Conservation (phyloP, 1,140 invertebrate genomes). For the Bombus cullumanus region DNA sequence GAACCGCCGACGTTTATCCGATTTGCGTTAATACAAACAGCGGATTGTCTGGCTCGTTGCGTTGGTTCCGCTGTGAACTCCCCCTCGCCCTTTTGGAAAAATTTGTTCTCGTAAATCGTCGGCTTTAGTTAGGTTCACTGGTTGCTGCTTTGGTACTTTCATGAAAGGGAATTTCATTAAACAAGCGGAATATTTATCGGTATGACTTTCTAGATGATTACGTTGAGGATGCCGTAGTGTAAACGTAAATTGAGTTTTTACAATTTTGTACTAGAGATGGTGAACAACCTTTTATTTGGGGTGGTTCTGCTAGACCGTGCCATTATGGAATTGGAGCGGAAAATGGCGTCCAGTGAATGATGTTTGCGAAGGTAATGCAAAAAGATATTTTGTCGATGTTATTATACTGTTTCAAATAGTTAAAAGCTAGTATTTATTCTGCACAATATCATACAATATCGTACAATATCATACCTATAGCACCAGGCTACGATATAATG, state of each 20-base stretch:
- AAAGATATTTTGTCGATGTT: neutral
- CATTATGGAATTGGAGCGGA: neutral
- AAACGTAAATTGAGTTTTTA: neutral
- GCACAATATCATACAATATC: too few species aligned
- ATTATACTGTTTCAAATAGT: neutral
- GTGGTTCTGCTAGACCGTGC: too few species aligned
- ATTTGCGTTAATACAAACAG: slow-evolving; percentile 21
- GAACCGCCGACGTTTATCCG: slow-evolving; percentile 21
- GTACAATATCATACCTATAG: too few species aligned
- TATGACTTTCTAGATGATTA: neutral
- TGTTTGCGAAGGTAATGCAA: neutral
- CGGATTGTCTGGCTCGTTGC: slow-evolving; percentile 3
- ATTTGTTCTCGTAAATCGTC: neutral
- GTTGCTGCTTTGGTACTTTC: neutral
- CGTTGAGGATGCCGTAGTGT: neutral
- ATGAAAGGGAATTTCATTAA: neutral
- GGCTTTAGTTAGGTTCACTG: neutral
- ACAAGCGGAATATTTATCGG: neutral
- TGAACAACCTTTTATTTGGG: neutral
- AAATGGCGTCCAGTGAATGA: neutral
- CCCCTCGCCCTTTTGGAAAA: neutral
- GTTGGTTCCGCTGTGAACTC: neutral
- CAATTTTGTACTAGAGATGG: neutral
- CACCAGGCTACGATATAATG: neutral
- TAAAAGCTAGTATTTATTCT: too few species aligned